phyloP scores from a whole-genome alignment of 2,113 vertebrate genomes.

The Geococcyx californianus region DNA sequence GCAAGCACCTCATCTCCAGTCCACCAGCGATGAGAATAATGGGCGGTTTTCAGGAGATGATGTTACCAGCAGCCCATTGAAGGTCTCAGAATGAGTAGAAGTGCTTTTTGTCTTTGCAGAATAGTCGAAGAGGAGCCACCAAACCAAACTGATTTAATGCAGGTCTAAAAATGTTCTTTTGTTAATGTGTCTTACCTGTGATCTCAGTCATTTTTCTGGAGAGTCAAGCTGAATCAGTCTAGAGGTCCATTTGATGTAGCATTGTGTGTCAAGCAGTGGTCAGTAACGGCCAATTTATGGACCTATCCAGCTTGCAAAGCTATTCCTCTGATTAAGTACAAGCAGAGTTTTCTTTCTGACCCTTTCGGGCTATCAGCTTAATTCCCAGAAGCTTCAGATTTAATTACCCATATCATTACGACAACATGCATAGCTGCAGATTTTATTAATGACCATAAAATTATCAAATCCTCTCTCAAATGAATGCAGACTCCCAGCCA shows the following conservation, averaged over 20 bases:
- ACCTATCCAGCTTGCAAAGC: neutral
- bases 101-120: neutral
- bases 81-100: neutral
- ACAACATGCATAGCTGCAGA: constrained; percentile 29
- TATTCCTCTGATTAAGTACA: constrained; percentile 32
- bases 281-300: neutral
- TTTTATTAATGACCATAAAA: constrained; percentile 56
- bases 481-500: neutral
- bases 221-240: neutral
- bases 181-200: neutral
- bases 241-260: neutral
- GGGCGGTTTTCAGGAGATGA: neutral
- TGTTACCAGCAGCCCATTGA: neutral
- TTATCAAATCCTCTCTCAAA: neutral
- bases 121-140: neutral
- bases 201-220: neutral
- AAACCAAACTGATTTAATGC: neutral
- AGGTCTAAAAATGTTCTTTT: neutral
- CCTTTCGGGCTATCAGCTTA: constrained; percentile 50
- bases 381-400: constrained; percentile 61
- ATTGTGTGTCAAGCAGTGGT: neutral
- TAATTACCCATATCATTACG: constrained; percentile 59
- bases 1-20: neutral
- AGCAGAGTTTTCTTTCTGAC: constrained; percentile 35
- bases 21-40: neutral